Evolutionary conservation across 1,140 invertebrate species (phyloP), one percentile per base, ranked within the genome.

Genomic region (Drosophila sechellia): DNA sequence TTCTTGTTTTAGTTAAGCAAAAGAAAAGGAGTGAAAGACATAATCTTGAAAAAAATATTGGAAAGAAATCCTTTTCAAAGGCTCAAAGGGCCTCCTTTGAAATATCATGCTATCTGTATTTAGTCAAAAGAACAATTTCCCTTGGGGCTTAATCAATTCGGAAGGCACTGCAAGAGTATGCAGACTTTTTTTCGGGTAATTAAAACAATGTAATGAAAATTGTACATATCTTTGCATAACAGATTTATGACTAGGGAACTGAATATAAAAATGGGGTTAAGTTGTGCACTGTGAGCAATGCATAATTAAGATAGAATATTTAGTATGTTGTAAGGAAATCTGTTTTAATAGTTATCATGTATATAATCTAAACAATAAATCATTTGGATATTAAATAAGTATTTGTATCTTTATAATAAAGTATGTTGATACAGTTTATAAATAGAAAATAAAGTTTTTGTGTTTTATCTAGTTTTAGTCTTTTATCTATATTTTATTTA

Each of bases 31-130:
- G 27, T 35, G 35, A 56, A 70, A 25, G 11, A 25, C 55, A 57
- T 70, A 69, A 69, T 70, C 65, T 56, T 48, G 59, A 10, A 56
- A 56, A 56, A 46, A 69, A 55, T 70, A 56, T 70, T 49, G 4
- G 13, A 54, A 39, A 35, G 66, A 70, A 68, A 68, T 68, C 60
- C 46, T 64, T 52, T 52, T 22, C 43, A 43, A 43, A 45, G 59
- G 39, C 50, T 70, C 50, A 69, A 70, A 35, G 25, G 25, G 20
- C 20, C 64, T 31, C 31, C 50, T 17, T 27, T 20, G 52, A 70
- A 70, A 57, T 57, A 48, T 57, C 65, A 57, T 57, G 52, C 65
- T 57, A 70, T 70, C 50, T 49, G 66, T 68, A 68, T 52, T 68
- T 68, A 68, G 64, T 65, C 64, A 68, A 69, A 48, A 49, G 50